Conservation (phyloP, 2,113 vertebrate species). For the Mormoops blainvillei region DNA sequence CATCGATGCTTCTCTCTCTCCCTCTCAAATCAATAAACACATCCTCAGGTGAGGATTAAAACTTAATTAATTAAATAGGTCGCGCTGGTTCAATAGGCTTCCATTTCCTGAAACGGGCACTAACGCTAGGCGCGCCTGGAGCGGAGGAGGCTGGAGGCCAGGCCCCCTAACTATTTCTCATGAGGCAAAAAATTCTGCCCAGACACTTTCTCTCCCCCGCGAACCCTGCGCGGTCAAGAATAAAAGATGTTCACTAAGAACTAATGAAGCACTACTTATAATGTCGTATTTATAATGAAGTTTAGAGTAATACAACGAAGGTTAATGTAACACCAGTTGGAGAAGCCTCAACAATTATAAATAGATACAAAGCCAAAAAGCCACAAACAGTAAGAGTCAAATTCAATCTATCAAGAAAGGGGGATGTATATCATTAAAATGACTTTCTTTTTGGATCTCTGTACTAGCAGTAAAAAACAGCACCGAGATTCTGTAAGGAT, state of each 20-base stretch:
- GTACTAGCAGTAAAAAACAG: constrained; percentile 71
- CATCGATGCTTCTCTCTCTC: no score
- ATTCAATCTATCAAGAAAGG: constrained; percentile 43
- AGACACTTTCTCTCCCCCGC: no score
- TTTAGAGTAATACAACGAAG: background rate
- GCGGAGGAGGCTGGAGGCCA: background rate
- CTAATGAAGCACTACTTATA: background rate
- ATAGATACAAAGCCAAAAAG: constrained; percentile 39
- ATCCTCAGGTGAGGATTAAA: no score
- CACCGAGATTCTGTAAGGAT: constrained; percentile 72
- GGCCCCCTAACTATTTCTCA: background rate
- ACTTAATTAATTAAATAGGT: background rate
- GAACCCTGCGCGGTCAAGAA: background rate
- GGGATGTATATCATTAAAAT: constrained; percentile 47
- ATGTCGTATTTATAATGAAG: background rate
- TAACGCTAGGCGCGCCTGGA: background rate
- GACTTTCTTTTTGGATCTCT: constrained; percentile 57
- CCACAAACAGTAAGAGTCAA: constrained; percentile 42
- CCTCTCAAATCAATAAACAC: no score
- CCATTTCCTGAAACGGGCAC: background rate
- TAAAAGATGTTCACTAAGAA: constrained; percentile 1
- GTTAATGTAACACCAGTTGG: constrained; percentile 20
- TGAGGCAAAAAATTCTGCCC: background rate
- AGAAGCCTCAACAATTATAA: constrained; percentile 48
- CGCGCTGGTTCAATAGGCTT: background rate